phyloP scores from a whole-genome alignment of 2,888 invertebrate species.

The Molanna angustata region DNA sequence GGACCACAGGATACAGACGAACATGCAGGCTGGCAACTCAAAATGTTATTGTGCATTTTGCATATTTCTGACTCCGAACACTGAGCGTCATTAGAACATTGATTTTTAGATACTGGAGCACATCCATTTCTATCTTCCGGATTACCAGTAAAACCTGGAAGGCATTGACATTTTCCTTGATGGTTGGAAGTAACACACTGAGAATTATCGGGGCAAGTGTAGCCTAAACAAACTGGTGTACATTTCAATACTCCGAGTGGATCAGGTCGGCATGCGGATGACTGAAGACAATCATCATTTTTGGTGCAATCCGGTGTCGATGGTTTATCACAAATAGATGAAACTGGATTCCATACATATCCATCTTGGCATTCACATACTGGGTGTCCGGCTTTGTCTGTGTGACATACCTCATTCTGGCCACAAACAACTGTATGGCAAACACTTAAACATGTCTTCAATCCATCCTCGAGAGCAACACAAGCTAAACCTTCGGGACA shows the following conservation, averaged over 20 bases:
- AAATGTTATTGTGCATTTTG: constrained; percentile 57
- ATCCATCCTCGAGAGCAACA: constrained; percentile 59
- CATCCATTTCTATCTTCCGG: constrained; percentile 90
- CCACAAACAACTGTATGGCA: constrained; percentile 81
- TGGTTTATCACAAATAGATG: constrained; percentile 80
- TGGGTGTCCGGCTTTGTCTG: constrained; percentile 64
- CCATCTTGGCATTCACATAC: constrained; percentile 76
- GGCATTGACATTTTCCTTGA: constrained; percentile 78
- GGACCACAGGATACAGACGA: constrained; percentile 77
- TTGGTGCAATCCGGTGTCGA: constrained; percentile 76
- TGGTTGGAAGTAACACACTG: constrained; percentile 73
- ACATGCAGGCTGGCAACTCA: constrained; percentile 76
- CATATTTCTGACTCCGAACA: constrained; percentile 83
- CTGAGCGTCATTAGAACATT: constrained; percentile 76
- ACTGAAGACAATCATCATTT: constrained; percentile 68
- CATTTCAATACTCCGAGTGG: constrained; percentile 84
- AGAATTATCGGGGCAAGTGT: constrained; percentile 82
- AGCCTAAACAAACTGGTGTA: constrained; percentile 70
- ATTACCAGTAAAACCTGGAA: constrained; percentile 81
- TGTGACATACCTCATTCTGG: constrained; percentile 75
- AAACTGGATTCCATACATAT: constrained; percentile 80
- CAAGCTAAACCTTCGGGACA: constrained; percentile 73
- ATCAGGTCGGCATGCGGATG: constrained; percentile 77
- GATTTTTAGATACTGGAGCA: constrained; percentile 65
- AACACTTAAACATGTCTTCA: constrained; percentile 70